Base-by-base conservation (phyloP, 92 coral and sea anemone species). In the Micromussa lordhowensis region DNA sequence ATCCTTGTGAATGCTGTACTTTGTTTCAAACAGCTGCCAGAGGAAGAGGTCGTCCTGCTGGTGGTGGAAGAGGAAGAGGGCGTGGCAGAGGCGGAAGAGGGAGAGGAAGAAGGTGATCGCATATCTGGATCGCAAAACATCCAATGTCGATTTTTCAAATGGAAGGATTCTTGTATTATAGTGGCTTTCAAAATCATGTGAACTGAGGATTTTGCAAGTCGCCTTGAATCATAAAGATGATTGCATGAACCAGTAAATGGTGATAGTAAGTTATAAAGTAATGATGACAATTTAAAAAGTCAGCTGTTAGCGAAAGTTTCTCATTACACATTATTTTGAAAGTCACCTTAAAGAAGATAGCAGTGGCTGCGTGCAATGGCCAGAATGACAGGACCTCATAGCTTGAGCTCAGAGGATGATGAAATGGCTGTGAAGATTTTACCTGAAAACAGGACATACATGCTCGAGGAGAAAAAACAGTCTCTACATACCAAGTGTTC, bases 11-110 rank as follows among this genome's bases (percentile, higher is more conserved):
- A 58, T 24, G 30, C 12, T 2, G 9, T 61, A 6, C 38, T 24
- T 38, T 36, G 19, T 38, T 59, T 61, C 64, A 1, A 26, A 70
- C 68, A 71, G 86, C 85, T 88, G 83, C 66, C 31, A 64, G 82
- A 79, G 80, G 87, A 78, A 89, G 88, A 69, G 88, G 97, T 19
- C 96, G 97, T 84, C 72, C 44, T 34, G 94, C 96, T 72, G 85
- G 98, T 72, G 85, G 98, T 64, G 99, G 97, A 19, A 89, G 99
- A 86, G 98, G 99, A 32, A 94, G 99, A 88, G 99, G 99, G 54
- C 96, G 99, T 78, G 98, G 98, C 12, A 92, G 98, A 68, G 96
- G 98, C 26, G 77, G 96, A 57, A 84, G 96, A 77, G 94, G 94
- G 48, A 83, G 98, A 35, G 89, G 98, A 54, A 92, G 98, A 58